Evolutionary conservation across 1,140 invertebrate genomes (phyloP).

Genomic region (Doryteuthis pealeii): DNA sequence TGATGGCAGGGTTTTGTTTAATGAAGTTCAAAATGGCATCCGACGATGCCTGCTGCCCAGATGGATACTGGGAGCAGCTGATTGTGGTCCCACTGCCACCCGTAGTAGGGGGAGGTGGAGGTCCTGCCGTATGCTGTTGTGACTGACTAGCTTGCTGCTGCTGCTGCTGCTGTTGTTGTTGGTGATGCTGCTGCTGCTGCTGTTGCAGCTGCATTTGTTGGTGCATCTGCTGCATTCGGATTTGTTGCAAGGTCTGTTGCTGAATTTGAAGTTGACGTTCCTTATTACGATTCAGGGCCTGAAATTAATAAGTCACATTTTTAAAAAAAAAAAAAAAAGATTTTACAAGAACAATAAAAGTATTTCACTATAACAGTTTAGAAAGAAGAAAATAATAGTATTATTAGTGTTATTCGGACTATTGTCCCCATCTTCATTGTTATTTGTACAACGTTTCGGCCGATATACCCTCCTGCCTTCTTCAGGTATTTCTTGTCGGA

Average conservation of each 20-base stretch:
- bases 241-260: slow-evolving; percentile 42
- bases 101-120: slow-evolving; percentile 67
- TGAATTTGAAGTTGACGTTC: slow-evolving; percentile 50
- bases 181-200: slow-evolving; percentile 60
- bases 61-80: slow-evolving; percentile 63
- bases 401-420: no score
- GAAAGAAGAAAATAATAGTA: no score
- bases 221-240: slow-evolving; percentile 43
- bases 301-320: no score
- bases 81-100: slow-evolving; percentile 61
- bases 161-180: slow-evolving; percentile 33
- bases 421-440: no score
- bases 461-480: no score
- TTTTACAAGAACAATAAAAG: neutral
- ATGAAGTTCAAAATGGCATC: slow-evolving; percentile 64
- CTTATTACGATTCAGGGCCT: slow-evolving; percentile 51
- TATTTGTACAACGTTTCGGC: no score
- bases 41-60: slow-evolving; percentile 59
- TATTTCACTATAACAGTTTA: neutral
- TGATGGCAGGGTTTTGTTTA: slow-evolving; percentile 53
- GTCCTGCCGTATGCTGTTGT: slow-evolving; percentile 72
- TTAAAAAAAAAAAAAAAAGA: neutral
- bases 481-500: no score
- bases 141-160: slow-evolving; percentile 48
- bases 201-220: slow-evolving; percentile 59